Evolutionary conservation across 2,888 invertebrate genomes (phyloP).

Genomic region (Drosophila dives): DNA sequence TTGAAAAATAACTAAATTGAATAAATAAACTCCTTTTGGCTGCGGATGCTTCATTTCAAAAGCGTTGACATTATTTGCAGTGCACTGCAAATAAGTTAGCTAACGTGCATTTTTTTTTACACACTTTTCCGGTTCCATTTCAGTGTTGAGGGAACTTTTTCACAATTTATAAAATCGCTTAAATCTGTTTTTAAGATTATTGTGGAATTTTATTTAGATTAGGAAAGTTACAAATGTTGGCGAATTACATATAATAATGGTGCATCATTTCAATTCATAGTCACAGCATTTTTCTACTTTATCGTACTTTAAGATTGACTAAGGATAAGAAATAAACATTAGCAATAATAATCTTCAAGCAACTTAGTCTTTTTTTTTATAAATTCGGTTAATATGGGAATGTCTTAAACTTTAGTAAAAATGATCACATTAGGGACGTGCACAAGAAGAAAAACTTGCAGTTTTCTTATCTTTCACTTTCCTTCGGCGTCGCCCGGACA

Average conservation of each 20-base stretch:
- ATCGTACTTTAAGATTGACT: not conserved
- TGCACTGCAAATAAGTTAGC: slow-evolving; percentile 53
- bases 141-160: not conserved
- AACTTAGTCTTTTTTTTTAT: not conserved
- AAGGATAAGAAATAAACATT: no score
- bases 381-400: slow-evolving; percentile 17
- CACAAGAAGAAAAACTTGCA: slow-evolving; percentile 52
- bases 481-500: slow-evolving; percentile 45
- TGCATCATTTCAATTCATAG: not conserved
- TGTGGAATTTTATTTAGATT: not conserved
- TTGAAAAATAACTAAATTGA: slow-evolving; percentile 49
- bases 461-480: slow-evolving; percentile 60
- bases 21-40: slow-evolving; percentile 37
- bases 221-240: not conserved
- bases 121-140: not conserved
- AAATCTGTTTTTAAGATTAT: not conserved
- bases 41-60: slow-evolving; percentile 56
- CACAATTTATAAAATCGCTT: not conserved
- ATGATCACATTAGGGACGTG: slow-evolving; percentile 6
- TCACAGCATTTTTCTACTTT: not conserved
- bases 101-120: slow-evolving; percentile 4
- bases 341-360: not conserved
- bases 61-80: slow-evolving; percentile 54
- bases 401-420: slow-evolving; percentile 7
- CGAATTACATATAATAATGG: not conserved